Evolutionary conservation across 64 coral and sea anemone genomes (phyloP), one percentile per base, ranked within the genome.

Genomic region (Pocillopora damicornis): DNA sequence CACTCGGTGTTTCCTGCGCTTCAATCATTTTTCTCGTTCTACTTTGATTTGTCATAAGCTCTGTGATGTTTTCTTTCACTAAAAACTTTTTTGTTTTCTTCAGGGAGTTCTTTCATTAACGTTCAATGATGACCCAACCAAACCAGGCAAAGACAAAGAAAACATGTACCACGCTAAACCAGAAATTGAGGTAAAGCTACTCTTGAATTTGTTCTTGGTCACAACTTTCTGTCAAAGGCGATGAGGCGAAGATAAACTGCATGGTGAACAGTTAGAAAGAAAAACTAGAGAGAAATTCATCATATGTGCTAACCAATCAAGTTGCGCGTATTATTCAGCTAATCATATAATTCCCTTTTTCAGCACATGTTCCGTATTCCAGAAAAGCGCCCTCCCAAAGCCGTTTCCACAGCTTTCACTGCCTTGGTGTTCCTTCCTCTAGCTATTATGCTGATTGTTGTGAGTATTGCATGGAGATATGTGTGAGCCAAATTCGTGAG

Each of bases 311-410:
- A 30, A 30, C 30, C 30, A 30, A 30, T 30, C 30, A 30, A 30
- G 30, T 30, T 30, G 30, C 30, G 30, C 30, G 30, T 30, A 30
- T 30, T 30, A 30, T 30, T 30, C 30, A 30, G 30, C 30, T 30
- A 30, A 30, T 30, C 30, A 30, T 30, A 30, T 30, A 30, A 30
- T 68, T 78, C 13, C 12, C 75, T 76, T 65, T 17, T 56, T 17
- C 63, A 98, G 95, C 95, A 98, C 57, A 87, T 94, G 79, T 98
- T 98, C 92, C 91, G 92, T 61, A 79, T 91, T 65, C 95, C 95
- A 14, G 95, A 98, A 80, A 98, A 98, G 79, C 95, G 90, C 42
- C 95, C 95, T 15, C 92, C 95, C 4, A 89, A 98, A 57, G 83
- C 86, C 59, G 95, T 98, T 11, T 98, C 95, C 20, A 94, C 91